Evolutionary conservation across 2,113 vertebrate species (phyloP).

Genomic region (Perca schrenkii): DNA sequence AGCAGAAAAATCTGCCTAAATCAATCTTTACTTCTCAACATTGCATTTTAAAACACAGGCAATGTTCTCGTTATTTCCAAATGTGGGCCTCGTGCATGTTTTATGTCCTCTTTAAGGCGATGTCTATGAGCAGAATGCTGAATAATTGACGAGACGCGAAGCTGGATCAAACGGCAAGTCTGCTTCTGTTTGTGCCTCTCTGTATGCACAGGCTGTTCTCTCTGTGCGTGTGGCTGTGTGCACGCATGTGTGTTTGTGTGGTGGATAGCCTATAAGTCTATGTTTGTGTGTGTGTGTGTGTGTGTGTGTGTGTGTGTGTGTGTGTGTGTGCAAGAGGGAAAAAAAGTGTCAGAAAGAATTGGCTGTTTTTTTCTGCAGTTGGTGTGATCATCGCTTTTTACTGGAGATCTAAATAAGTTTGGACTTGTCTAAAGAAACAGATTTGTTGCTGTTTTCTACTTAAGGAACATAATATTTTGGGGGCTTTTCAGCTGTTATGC

Average conservation of each 20-base stretch:
- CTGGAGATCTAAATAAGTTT: slow-evolving; percentile 18
- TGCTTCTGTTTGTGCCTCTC: slow-evolving; percentile 75
- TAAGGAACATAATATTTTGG: neutral
- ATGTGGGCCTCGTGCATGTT: slow-evolving; percentile 78
- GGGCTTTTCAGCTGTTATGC: neutral
- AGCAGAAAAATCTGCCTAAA: slow-evolving; percentile 54
- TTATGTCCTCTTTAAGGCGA: slow-evolving; percentile 80
- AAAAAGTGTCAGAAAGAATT: neutral
- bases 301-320: slow-evolving; percentile 9
- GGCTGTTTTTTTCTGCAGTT: slow-evolving; percentile 2
- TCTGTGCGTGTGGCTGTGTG: slow-evolving; percentile 27
- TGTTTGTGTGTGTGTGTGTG: slow-evolving; percentile 11
- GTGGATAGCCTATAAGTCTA: slow-evolving; percentile 21
- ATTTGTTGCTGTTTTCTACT: neutral
- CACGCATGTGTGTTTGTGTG: slow-evolving; percentile 6
- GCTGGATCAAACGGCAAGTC: slow-evolving; percentile 80
- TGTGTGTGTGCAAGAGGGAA: neutral
- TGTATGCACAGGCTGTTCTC: slow-evolving; percentile 52
- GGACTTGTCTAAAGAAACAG: neutral
- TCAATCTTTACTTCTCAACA: slow-evolving; percentile 69
- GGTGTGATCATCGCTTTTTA: slow-evolving; percentile 18
- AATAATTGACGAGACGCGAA: slow-evolving; percentile 83
- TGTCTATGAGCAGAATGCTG: slow-evolving; percentile 81
- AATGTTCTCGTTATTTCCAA: slow-evolving; percentile 79
- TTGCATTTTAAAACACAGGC: slow-evolving; percentile 75